Conservation (phyloP, 2,888 invertebrate genomes). For the Rotaria macrura region DNA sequence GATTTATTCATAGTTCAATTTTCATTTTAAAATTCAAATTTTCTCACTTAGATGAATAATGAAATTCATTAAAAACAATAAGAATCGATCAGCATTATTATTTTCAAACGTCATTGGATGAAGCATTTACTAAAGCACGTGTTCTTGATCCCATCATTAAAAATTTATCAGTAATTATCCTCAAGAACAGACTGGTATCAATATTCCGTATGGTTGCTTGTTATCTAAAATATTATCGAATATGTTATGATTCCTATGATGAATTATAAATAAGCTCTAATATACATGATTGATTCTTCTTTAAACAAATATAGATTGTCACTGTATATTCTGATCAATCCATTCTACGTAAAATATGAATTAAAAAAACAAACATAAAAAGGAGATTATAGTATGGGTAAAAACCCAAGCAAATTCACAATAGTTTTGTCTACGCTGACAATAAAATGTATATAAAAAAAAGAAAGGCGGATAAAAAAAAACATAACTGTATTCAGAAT, state of each 20-base stretch:
- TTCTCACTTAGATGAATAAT: not conserved
- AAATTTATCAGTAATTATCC: not conserved
- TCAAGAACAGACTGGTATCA: not conserved
- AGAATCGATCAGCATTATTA: not conserved
- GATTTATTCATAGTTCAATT: not conserved
- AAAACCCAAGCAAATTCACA: not conserved
- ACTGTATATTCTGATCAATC: not conserved
- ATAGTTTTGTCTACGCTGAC: not conserved
- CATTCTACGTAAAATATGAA: slow-evolving; percentile 1
- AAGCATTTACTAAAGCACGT: slow-evolving; percentile 18
- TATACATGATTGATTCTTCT: not conserved
- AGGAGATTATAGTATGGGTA: not conserved
- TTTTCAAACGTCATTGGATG: slow-evolving; percentile 20
- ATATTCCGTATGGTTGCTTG: not conserved
- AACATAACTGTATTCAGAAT: not conserved
- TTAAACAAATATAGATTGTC: not conserved
- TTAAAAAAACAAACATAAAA: not conserved
- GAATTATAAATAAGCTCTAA: too few relatives aligned
- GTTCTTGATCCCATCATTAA: slow-evolving; percentile 21
- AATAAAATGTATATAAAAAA: not conserved
- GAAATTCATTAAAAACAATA: not conserved
- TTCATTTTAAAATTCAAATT: not conserved
- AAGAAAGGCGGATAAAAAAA: not conserved
- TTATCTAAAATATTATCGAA: slow-evolving; percentile 21
- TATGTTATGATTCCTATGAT: too few relatives aligned